phyloP scores from a whole-genome alignment of 2,888 invertebrate species.

The Parochlus steinenii region DNA sequence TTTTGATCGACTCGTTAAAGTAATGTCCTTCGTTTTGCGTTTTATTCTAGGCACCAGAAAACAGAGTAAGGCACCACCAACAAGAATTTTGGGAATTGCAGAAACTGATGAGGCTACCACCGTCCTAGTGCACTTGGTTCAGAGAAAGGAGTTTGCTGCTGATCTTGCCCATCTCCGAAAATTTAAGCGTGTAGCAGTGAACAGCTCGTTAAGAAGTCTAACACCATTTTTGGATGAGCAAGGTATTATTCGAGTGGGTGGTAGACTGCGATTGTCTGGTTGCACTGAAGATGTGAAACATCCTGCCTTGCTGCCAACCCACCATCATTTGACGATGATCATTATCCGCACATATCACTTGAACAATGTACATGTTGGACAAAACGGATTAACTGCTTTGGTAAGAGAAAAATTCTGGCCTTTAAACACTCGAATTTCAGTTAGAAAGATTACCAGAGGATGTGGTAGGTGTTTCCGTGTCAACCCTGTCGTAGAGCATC shows the following conservation, averaged over 20 bases:
- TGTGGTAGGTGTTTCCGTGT: conserved; percentile 14
- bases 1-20: no score
- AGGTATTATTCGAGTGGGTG: conserved; percentile 19
- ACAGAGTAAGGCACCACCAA: no score
- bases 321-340: conserved; percentile 12
- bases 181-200: no score
- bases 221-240: conserved; percentile 16
- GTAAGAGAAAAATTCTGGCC: conserved; percentile 17
- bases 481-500: conserved; percentile 13
- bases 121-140: no score
- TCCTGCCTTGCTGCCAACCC: conserved; percentile 18
- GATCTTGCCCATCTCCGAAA: no score
- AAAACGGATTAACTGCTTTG: conserved; percentile 8
- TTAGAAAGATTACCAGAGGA: conserved; percentile 12
- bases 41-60: no score
- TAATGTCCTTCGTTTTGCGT: no score
- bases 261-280: conserved; percentile 16
- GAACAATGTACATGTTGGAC: conserved; percentile 5
- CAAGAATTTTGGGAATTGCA: no score
- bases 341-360: conserved; percentile 11
- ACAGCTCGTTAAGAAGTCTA: conserved; percentile 13
- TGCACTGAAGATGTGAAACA: conserved; percentile 16
- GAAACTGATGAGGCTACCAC: no score
- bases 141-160: no score
- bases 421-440: conserved; percentile 14